phyloP scores from a whole-genome alignment of 2,113 vertebrate genomes.

The Podarcis cretensis region DNA sequence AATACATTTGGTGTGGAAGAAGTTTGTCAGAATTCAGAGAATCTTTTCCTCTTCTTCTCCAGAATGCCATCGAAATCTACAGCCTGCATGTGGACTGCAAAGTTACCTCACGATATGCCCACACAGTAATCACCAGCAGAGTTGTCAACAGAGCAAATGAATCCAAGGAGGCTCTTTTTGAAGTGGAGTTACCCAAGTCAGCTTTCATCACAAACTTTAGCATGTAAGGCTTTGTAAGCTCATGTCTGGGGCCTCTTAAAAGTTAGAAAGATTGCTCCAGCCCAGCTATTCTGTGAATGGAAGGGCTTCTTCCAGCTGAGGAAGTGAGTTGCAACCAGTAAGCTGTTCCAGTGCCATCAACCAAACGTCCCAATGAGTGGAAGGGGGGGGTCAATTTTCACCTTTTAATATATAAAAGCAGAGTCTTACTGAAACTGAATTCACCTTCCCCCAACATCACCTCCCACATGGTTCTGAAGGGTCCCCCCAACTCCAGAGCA shows the following conservation, averaged over 20 bases:
- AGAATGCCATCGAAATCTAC: slow-evolving; percentile 82
- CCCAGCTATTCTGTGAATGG: no score
- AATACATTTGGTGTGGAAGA: neutral
- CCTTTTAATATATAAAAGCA: no score
- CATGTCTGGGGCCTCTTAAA: neutral
- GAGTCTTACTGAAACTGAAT: no score
- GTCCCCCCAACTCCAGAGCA: no score
- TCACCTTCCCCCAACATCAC: no score
- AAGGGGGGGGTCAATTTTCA: no score
- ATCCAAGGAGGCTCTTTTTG: slow-evolving; percentile 82
- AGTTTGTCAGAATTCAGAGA: neutral
- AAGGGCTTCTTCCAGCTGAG: no score
- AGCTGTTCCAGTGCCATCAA: no score
- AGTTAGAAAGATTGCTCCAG: no score
- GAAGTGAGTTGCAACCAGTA: no score
- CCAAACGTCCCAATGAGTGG: no score
- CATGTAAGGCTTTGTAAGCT: slow-evolving; percentile 80
- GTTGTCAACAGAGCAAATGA: slow-evolving; percentile 81
- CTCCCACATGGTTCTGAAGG: no score
- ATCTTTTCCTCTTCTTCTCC: neutral
- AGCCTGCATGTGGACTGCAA: slow-evolving; percentile 87
- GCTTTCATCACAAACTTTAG: slow-evolving; percentile 94
- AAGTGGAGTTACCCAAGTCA: slow-evolving; percentile 89
- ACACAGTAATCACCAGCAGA: slow-evolving; percentile 85
- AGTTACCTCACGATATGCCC: slow-evolving; percentile 87